Evolutionary conservation across 1,140 invertebrate genomes (phyloP).

Genomic region (Pemphigus obesinymphae): DNA sequence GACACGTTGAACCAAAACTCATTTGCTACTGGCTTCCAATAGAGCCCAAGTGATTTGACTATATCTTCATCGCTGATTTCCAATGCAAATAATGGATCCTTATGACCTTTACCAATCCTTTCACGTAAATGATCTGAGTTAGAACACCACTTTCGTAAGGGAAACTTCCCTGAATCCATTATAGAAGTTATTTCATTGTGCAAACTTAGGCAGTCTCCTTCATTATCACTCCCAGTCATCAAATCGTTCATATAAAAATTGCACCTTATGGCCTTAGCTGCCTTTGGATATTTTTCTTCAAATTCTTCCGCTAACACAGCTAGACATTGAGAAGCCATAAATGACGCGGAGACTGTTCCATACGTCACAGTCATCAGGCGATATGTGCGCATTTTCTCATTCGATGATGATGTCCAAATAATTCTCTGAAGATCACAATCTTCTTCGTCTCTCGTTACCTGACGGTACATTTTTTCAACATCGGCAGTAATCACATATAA

Average conservation of each 20-base stretch:
- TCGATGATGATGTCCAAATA: conserved; percentile 46
- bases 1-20: not conserved
- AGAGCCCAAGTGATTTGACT: not conserved
- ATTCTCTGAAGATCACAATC: conserved; percentile 47
- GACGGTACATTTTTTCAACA: conserved; percentile 43
- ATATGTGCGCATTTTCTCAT: conserved; percentile 47
- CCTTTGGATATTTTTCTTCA: conserved; percentile 43
- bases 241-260: not conserved
- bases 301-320: conserved; percentile 49
- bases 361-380: conserved; percentile 42
- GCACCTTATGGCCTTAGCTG: not conserved
- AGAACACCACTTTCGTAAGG: not conserved
- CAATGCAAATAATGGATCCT: not conserved
- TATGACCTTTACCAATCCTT: not conserved
- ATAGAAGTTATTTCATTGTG: not conserved
- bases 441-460: conserved; percentile 46
- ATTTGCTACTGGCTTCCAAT: not conserved
- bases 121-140: not conserved
- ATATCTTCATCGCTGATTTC: not conserved
- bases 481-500: conserved; percentile 49
- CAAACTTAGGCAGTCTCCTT: not conserved
- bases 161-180: not conserved
- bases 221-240: not conserved
- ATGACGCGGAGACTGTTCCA: conserved; percentile 48
- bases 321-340: conserved; percentile 48